Evolutionary conservation across 1,140 invertebrate species (phyloP).

Genomic region (Dreissena rostriformis): DNA sequence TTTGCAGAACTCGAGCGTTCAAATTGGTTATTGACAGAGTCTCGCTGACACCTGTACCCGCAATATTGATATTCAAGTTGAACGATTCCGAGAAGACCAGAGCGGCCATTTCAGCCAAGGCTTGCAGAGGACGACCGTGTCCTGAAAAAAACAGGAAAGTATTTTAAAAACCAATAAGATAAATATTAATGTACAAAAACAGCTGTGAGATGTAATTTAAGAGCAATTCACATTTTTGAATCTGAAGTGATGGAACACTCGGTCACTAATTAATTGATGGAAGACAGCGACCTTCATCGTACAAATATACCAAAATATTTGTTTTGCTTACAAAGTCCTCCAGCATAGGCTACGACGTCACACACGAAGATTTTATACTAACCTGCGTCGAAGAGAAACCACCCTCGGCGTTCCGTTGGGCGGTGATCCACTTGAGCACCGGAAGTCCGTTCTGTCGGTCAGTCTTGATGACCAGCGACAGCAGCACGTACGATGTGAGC

Average conservation of each 20-base stretch:
- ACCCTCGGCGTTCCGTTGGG: slow-evolving; percentile 89
- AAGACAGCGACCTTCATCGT: too few species aligned
- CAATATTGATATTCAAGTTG: slow-evolving; percentile 6
- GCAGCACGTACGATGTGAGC: slow-evolving; percentile 91
- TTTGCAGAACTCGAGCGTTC: slow-evolving; percentile 72
- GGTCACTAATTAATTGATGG: too few species aligned
- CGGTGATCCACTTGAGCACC: slow-evolving; percentile 92
- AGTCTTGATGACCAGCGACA: slow-evolving; percentile 82
- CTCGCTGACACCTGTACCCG: slow-evolving; percentile 25
- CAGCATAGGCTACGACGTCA: too few species aligned
- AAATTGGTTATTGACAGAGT: slow-evolving; percentile 62
- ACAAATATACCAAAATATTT: too few species aligned
- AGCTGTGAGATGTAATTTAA: too few species aligned
- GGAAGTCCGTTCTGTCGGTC: slow-evolving; percentile 84
- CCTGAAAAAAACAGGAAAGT: slow-evolving; percentile 79
- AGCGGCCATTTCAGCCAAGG: slow-evolving; percentile 77
- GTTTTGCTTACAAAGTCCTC: too few species aligned
- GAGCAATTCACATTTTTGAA: too few species aligned
- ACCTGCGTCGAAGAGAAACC: slow-evolving; percentile 89
- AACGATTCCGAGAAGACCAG: slow-evolving; percentile 59
- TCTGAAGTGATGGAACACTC: too few species aligned
- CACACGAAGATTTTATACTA: background rate
- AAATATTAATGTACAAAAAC: too few species aligned
- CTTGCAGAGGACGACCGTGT: slow-evolving; percentile 81
- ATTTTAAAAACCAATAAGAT: too few species aligned